Percentiles rank a stretch among this genome's conserved stretches.
Conservation (phyloP, 2,888 invertebrate genomes). For the Thera obeliscata region DNA sequence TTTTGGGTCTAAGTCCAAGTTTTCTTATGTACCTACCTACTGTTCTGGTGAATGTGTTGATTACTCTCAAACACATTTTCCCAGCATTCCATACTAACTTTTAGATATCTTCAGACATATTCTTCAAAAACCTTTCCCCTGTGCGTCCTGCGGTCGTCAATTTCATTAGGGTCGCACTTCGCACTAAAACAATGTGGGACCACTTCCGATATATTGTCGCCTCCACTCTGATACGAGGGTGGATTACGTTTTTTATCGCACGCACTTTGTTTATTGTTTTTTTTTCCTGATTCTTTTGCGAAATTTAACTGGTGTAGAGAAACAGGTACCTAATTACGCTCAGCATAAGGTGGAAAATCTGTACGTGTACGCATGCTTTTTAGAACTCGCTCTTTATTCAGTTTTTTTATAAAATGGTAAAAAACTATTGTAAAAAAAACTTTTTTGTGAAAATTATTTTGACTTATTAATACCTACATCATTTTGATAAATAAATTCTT, state of each 20-base stretch:
- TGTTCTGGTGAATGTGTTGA: too few relatives aligned
- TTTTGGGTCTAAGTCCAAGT: too few relatives aligned
- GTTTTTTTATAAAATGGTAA: too few relatives aligned
- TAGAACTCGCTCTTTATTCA: too few relatives aligned
- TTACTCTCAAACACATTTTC: too few relatives aligned
- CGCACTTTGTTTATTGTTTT: constrained; percentile 48
- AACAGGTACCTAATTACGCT: too few relatives aligned
- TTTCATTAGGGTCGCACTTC: constrained; percentile 72
- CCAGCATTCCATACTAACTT: too few relatives aligned
- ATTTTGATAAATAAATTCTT: too few relatives aligned
- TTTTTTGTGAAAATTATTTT: too few relatives aligned
- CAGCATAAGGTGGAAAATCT: background rate
- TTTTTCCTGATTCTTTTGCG: constrained; percentile 15
- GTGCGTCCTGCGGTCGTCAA: constrained; percentile 52
- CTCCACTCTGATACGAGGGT: constrained; percentile 57
- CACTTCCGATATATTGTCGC: constrained; percentile 70
- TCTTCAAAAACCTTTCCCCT: background rate
- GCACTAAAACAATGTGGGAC: constrained; percentile 63
- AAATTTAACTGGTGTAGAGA: background rate
- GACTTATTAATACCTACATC: too few relatives aligned
- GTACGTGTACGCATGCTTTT: background rate
- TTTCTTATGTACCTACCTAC: too few relatives aligned
- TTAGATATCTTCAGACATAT: constrained; percentile 2
- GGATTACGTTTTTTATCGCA: constrained; percentile 54
- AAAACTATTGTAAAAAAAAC: too few relatives aligned